Conservation (phyloP, 2,797 vertebrate genomes). For the Pipistrellus pygmaeus region DNA sequence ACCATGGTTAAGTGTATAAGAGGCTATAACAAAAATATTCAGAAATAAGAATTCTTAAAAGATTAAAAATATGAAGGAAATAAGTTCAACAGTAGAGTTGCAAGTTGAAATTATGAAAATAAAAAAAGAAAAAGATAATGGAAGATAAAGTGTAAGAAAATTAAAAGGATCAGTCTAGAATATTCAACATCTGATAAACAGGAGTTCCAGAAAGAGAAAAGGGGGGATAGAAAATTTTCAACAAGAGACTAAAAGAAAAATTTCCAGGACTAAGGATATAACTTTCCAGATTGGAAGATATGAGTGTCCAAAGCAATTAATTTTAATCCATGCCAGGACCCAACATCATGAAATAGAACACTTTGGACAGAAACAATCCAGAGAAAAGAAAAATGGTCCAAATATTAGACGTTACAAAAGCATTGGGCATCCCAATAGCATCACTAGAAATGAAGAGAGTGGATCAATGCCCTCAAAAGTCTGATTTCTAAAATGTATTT, state of each 20-base stretch:
- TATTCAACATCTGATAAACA: not conserved
- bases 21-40: not conserved
- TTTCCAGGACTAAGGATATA: not conserved
- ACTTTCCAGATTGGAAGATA: not conserved
- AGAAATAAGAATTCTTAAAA: not conserved
- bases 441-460: not conserved
- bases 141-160: not conserved
- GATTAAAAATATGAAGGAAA: not conserved
- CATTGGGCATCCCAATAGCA: not conserved
- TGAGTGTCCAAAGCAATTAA: not conserved
- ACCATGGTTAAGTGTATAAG: not conserved
- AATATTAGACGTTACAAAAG: not conserved
- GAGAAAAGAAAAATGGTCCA: not conserved
- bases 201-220: not conserved
- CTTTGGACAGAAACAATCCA: not conserved
- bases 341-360: not conserved
- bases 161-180: not conserved
- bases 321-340: not conserved
- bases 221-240: not conserved
- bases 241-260: not conserved
- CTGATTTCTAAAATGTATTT: not conserved
- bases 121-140: not conserved
- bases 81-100: not conserved
- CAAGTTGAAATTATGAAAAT: slow-evolving; percentile 3
- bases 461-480: not conserved